Evolutionary conservation across 2,888 invertebrate species (phyloP), one percentile per base, ranked within the genome.

Genomic region (Tigriopus californicus): DNA sequence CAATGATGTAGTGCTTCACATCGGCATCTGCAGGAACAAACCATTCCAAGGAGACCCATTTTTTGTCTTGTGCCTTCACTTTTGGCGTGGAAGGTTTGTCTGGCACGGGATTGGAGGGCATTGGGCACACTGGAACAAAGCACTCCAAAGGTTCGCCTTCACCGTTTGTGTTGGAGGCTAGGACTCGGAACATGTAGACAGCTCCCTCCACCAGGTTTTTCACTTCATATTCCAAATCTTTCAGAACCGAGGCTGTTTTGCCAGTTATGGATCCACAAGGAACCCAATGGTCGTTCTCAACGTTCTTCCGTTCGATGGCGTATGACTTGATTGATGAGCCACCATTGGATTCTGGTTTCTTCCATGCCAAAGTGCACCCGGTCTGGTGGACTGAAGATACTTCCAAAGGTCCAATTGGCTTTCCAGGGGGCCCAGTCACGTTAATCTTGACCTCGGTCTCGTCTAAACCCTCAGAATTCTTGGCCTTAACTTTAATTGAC

Each of bases 301-400:
- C 80, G 70, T 91, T 90, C 70, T 92, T 90, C 79, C 87, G 92
- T 74, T 94, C 92, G 63, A 94, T 79, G 60, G 91, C 80, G 70
- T 92, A 94, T 25, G 82, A 83, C 2, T 87, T 88, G 68, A 98
- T 85, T 59, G 92, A 92, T 20, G 94, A 49, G 2, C 58, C 58
- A 10, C 58, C 58, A 6, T 20, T 40, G 40, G 48, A 48, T 25
- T 18, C 46, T 1, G 58, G 58, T 24, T 49, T 58, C 44, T 58
- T 33, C 44, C 44, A 58, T 20, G 24, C 13, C n/a, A 58, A 24
- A 8, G 24, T 48, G 40, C 58, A 58, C 13, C 47, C 22, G 2
- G 20, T 33, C 1, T 48, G 49, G 15, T 20, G 24, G 11, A 58
- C 49, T 33, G 22, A 12, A 33, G 25, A 33, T 1, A 58, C 40